Percentiles rank a stretch among this genome's conserved stretches.
These are phyloP conservation scores for Eubasilissa regina DNA, from an alignment of 1,140 invertebrate genomes.

Conservation along the genomic window DNA sequence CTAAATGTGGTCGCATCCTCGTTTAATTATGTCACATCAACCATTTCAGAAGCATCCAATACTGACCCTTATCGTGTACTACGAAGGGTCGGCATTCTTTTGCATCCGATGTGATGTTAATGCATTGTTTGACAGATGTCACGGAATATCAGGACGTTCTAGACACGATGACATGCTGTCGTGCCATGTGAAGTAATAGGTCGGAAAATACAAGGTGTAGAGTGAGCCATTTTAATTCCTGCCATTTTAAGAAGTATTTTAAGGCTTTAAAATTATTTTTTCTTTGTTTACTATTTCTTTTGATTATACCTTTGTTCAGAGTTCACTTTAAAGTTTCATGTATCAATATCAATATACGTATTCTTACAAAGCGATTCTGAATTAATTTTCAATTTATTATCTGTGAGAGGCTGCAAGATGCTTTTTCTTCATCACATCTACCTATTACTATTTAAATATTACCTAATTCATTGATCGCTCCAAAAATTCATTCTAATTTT, in stretches of 20 bases:
- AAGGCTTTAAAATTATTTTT: too few species aligned
- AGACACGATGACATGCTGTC: conserved; percentile 48
- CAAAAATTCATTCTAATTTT: too few species aligned
- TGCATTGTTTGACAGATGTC: conserved; percentile 23
- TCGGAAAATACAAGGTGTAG: not conserved
- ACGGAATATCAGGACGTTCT: conserved; percentile 42
- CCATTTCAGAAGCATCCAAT: conserved; percentile 26
- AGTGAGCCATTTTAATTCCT: not conserved
- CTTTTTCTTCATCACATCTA: too few species aligned
- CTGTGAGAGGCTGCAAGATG: too few species aligned
- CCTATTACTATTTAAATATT: too few species aligned
- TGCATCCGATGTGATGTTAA: not conserved
- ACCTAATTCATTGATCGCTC: too few species aligned
- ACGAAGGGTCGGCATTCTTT: conserved; percentile 4
- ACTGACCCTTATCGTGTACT: not conserved
- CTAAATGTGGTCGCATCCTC: conserved; percentile 32
- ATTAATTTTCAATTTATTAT: too few species aligned
- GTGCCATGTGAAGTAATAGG: conserved; percentile 10
- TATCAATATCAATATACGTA: too few species aligned
- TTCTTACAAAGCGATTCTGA: too few species aligned
- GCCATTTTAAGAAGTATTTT: not conserved
- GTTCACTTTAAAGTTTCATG: too few species aligned
- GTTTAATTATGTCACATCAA: not conserved
- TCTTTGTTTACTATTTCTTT: too few species aligned
- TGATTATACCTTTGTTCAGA: too few species aligned